Conservation (phyloP, 2,888 invertebrate species). For the Melinaea menophilus region DNA sequence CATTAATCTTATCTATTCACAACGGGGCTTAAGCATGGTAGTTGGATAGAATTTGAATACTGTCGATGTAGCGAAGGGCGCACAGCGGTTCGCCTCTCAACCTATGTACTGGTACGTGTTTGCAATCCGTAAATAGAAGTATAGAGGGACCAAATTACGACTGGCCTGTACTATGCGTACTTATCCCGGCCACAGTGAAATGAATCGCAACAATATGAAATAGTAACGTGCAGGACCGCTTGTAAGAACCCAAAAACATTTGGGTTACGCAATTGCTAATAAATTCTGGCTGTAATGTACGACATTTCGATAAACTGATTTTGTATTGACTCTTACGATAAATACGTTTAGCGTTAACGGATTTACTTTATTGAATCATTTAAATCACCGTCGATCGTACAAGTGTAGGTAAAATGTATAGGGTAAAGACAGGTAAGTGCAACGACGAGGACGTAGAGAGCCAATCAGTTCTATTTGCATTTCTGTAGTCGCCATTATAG, state of each 20-base stretch:
- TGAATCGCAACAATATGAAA: constrained; percentile 37
- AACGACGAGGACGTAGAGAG: constrained; percentile 34
- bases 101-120: constrained; percentile 40
- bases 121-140: constrained; percentile 41
- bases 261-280: constrained; percentile 34
- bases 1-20: constrained; percentile 69
- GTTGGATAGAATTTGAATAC: constrained; percentile 61
- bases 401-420: constrained; percentile 36
- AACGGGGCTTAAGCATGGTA: constrained; percentile 47
- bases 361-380: constrained; percentile 30
- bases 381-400: constrained; percentile 28
- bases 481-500: constrained; percentile 53
- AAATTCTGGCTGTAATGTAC: constrained; percentile 36
- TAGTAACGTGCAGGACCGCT: constrained; percentile 34
- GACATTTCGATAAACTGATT: constrained; percentile 34
- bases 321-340: constrained; percentile 36
- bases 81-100: constrained; percentile 33
- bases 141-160: constrained; percentile 32
- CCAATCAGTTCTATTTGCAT: constrained; percentile 63
- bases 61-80: constrained; percentile 42
- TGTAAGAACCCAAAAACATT: constrained; percentile 33
- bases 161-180: constrained; percentile 25
- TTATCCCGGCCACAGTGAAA: constrained; percentile 31
- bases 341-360: constrained; percentile 33
- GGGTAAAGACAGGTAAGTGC: constrained; percentile 41